phyloP scores from a whole-genome alignment of 2,113 vertebrate genomes.

The Equus przewalskii region DNA sequence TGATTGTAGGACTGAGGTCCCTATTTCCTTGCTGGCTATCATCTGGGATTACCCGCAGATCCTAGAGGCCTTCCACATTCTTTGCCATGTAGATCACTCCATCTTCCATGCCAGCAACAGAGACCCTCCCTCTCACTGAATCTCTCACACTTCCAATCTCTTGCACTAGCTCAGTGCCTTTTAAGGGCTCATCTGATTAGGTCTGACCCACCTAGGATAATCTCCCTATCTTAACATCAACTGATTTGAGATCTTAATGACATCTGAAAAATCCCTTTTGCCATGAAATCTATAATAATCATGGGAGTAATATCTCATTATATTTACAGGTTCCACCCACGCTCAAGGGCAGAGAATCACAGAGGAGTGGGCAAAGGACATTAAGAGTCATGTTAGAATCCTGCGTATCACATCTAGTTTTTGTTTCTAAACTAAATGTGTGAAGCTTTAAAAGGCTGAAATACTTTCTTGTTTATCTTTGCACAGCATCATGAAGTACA shows the following conservation, averaged over 20 bases:
- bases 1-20: neutral
- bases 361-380: neutral
- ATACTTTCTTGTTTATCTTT: constrained; percentile 51
- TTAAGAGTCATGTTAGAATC: neutral
- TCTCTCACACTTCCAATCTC: neutral
- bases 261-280: constrained; percentile 3
- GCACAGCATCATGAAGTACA: neutral
- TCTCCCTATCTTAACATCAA: neutral
- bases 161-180: neutral
- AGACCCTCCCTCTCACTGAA: neutral
- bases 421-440: neutral
- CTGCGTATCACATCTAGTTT: neutral
- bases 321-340: neutral
- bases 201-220: neutral
- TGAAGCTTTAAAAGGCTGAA: constrained; percentile 23
- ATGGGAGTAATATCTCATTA: neutral
- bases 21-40: neutral
- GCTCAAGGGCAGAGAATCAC: neutral
- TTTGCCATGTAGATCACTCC: neutral
- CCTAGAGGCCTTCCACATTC: neutral
- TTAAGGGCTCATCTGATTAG: neutral
- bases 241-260: neutral
- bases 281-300: neutral
- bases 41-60: neutral
- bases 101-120: neutral